Base-by-base conservation (phyloP, 1,140 invertebrate genomes). In the Elysia chlorotica region DNA sequence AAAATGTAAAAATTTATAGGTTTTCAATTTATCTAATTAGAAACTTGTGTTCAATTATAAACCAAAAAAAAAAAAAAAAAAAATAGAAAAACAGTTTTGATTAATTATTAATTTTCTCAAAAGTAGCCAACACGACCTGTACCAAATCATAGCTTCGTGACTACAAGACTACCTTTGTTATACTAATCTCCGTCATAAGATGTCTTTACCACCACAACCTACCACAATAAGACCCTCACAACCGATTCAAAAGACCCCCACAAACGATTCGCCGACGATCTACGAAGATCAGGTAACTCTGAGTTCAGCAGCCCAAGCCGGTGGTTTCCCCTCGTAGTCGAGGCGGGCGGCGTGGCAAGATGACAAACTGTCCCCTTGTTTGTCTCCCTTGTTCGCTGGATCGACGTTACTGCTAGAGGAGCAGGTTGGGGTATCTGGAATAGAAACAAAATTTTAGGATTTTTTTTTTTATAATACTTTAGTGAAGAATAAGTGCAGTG, bases 201-300 rank as follows among this genome's bases (percentile, higher is more conserved):
- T 23, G 17, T 53, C 4, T 4, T 28, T n/a, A 19, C 4, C 14
- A 3, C 23, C 19, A 25, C n/a, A n/a, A 30, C 28, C 10, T 31
- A n/a, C 54, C 2, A 30, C 17, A 69, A 56, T 5, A 53, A 19
- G 10, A 21, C 35, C 65, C 54, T n/a, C n/a, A n/a, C n/a, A n/a
- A n/a, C n/a, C n/a, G n/a, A n/a, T n/a, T n/a, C n/a, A n/a, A n/a
- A n/a, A n/a, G n/a, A n/a, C n/a, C n/a, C n/a, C n/a, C n/a, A n/a
- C n/a, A n/a, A n/a, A n/a, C n/a, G n/a, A n/a, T n/a, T n/a, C n/a
- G n/a, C n/a, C n/a, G n/a, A n/a, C 38, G 28, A 36, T 74, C 79
- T 86, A 87, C 33, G 86, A 87, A 38, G 86, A 87, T 87, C 86
- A 87, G 21, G 82, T 85, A 31, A 87, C 85, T 65, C 77, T 71